Conservation (phyloP, 2,888 invertebrate genomes). For the Platerodrilus igneus region DNA sequence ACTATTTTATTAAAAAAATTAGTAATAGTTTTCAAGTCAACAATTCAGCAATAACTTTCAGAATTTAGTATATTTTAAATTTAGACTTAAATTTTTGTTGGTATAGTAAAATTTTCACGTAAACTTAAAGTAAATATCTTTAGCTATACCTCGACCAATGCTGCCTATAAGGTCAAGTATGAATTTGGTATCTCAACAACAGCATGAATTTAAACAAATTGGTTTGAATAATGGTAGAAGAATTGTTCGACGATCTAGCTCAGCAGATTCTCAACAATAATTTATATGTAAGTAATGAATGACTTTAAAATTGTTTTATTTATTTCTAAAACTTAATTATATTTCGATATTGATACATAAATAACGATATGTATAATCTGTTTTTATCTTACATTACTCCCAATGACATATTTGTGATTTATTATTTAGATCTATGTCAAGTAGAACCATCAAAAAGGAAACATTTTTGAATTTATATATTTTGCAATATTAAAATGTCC, state of each 20-base stretch:
- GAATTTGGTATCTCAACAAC: slow-evolving; percentile 35
- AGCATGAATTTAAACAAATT: slow-evolving; percentile 44
- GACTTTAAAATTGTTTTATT: no score
- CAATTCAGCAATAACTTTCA: slow-evolving; percentile 7
- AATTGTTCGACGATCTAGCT: slow-evolving; percentile 41
- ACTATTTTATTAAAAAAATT: slow-evolving; percentile 16
- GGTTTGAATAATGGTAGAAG: slow-evolving; percentile 39
- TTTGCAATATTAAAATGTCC: no score
- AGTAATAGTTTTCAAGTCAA: slow-evolving; percentile 3
- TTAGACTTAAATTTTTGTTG: not conserved
- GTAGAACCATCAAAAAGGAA: no score
- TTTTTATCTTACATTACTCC: no score
- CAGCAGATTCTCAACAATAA: slow-evolving; percentile 43
- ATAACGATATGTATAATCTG: no score
- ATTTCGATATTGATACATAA: no score
- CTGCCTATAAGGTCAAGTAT: slow-evolving; percentile 34
- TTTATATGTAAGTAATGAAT: no score
- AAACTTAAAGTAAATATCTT: slow-evolving; percentile 32
- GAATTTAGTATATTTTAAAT: slow-evolving; percentile 7
- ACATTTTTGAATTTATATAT: no score
- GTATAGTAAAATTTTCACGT: slow-evolving; percentile 9
- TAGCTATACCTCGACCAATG: slow-evolving; percentile 38
- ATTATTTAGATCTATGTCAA: no score
- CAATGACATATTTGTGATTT: no score
- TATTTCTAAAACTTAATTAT: no score